Conservation (phyloP, 2,113 vertebrate genomes). For the Triplophysa siluroides region DNA sequence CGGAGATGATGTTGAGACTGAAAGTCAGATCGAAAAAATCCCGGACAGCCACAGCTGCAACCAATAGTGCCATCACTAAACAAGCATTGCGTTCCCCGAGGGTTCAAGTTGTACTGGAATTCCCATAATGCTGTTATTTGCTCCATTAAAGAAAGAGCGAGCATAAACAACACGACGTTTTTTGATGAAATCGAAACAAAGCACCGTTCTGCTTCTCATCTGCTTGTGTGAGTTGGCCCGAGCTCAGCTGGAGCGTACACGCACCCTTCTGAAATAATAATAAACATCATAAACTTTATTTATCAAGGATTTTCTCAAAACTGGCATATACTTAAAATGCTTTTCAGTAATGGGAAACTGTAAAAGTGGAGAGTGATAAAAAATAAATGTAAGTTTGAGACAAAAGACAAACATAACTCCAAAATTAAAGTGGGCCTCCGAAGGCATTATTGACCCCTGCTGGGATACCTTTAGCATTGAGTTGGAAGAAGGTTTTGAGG, state of each 20-base stretch:
- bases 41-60: constrained; percentile 37
- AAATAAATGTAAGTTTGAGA: neutral
- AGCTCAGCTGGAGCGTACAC: constrained; percentile 23
- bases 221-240: constrained; percentile 35
- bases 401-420: neutral
- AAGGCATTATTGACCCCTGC: constrained; percentile 13
- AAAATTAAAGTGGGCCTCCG: neutral
- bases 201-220: neutral
- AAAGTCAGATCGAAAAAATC: neutral
- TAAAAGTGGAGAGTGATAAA: constrained; percentile 12
- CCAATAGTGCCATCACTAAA: constrained; percentile 44
- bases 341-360: constrained; percentile 32
- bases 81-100: constrained; percentile 7
- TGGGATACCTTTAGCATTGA: neutral
- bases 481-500: constrained; percentile 19
- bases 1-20: neutral
- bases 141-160: neutral
- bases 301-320: neutral
- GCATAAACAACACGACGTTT: neutral
- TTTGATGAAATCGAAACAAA: constrained; percentile 28
- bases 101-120: neutral
- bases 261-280: constrained; percentile 23
- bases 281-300: constrained; percentile 30
- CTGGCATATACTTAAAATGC: constrained; percentile 8
- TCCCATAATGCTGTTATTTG: constrained; percentile 27